Evolutionary conservation across 1,140 invertebrate genomes (phyloP), one percentile per base, ranked within the genome.

Genomic region (Caerostris extrusa): DNA sequence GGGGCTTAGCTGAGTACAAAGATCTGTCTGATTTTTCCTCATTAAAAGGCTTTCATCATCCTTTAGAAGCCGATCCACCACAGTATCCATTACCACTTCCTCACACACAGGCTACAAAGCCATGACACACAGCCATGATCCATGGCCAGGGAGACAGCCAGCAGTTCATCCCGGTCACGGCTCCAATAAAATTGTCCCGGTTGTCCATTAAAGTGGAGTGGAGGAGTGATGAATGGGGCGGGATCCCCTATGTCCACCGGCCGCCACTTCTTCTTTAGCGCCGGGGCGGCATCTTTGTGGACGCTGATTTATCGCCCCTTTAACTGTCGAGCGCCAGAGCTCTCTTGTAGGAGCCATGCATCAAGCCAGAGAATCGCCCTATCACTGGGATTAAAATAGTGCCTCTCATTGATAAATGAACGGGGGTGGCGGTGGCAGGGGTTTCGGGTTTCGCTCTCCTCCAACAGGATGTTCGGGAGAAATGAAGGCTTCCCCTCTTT

Each of bases 101-200:
- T 77, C 71, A 19, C 67, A 61, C 17, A 64, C 12, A 64, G 69
- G 34, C 34, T 34, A 34, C 19, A 71, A 8, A n/a, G 19, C 34
- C 67, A 19, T 8, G 69, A 10, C n/a, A 53, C 55, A 8, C 57
- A 64, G 7, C 60, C 53, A 90, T 90, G 88, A 90, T 90, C 61
- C 88, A 90, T 90, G 55, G 88, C 17, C 53, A 57, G 81, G 81
- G 7, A 61, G 90, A 64, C 77, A 77, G 58, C 56, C 34, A 61
- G 81, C 90, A 92, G 90, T 85, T 92, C 82, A 85, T 85, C 77
- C 82, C 60, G 82, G 77, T 85, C 77, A 61, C 60, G 82, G 77
- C 71, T 64, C 90, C 90, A 92, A 92, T 92, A 92, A 92, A 92
- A 92, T 92, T 92, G 90, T 92, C 90, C 81, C 71, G 90, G 90